phyloP scores from a whole-genome alignment of 2,888 invertebrate genomes.

The Nephrocerus scutellatus region DNA sequence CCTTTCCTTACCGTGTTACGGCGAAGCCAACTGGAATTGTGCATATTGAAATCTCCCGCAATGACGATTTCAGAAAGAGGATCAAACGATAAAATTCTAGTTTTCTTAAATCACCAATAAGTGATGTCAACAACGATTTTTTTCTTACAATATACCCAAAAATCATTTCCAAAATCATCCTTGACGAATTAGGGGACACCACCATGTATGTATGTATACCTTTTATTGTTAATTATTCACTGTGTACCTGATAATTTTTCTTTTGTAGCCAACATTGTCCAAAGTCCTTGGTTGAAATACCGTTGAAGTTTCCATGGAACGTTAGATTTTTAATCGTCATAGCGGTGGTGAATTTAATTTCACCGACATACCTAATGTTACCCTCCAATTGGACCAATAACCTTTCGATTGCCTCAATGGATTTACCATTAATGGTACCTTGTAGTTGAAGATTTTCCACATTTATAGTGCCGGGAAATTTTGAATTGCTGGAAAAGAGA shows the following conservation, averaged over 20 bases:
- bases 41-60: too few species aligned
- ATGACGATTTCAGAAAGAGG: too few species aligned
- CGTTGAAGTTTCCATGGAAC: slow-evolving; percentile 46
- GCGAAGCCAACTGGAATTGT: too few species aligned
- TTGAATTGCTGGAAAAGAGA: slow-evolving; percentile 22
- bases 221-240: too few species aligned
- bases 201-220: too few species aligned
- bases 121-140: too few species aligned
- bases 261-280: slow-evolving; percentile 45
- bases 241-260: slow-evolving; percentile 35
- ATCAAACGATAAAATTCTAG: too few species aligned
- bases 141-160: too few species aligned
- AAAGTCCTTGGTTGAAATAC: slow-evolving; percentile 43
- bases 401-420: slow-evolving; percentile 30
- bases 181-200: too few species aligned
- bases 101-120: too few species aligned
- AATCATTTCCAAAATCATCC: too few species aligned
- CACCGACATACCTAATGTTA: slow-evolving; percentile 39
- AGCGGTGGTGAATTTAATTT: slow-evolving; percentile 33
- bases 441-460: slow-evolving; percentile 42
- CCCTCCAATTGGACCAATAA: slow-evolving; percentile 33
- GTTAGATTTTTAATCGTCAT: slow-evolving; percentile 43
- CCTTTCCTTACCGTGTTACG: too few species aligned
- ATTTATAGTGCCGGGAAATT: slow-evolving; percentile 36
- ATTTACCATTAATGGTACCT: slow-evolving; percentile 31